Base-by-base conservation (phyloP, 2,888 invertebrate species). In the Nymphalis polychloros region DNA sequence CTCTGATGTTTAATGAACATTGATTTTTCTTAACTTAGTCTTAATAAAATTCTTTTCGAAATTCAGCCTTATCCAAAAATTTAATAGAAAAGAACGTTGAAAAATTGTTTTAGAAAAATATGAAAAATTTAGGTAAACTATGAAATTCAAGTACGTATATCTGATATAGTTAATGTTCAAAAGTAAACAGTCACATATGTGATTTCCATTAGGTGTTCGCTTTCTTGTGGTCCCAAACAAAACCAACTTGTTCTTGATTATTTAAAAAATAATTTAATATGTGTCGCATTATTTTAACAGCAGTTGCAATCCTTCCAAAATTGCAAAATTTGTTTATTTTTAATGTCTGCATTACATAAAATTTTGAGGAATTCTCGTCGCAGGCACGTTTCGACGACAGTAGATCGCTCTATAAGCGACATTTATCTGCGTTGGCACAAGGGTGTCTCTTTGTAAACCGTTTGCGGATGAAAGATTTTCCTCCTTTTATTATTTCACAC, bases 401-500 rank as follows among this genome's bases (percentile, higher is more conserved):
- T 80, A 80, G 85, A 86, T 88, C 84, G 83, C 81, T 85, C 84
- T 83, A 84, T 82, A 84, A 79, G 81, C 82, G 86, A 86, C 85
- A 88, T 89, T 89, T 86, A 88, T 89, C 86, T 86, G 84, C 77
- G 75, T 78, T 75, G 69, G 76, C 69, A 68, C 63, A 57, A 77
- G 81, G 84, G 84, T 83, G 85, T 83, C 85, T 84, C 87, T 88
- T 88, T 87, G 86, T 86, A 84, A 88, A 88, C 84, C 86, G 85
- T 85, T 88, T 85, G 85, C 79, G 85, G 82, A 82, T 85, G 86
- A 88, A 87, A 88, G 85, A 85, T 88, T 87, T 88, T 84, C 81
- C 83, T 85, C 83, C 79, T 88, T 86, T 86, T 88, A 89, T 89
- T 88, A 88, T 90, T 87, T 88, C 84, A 87, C 84, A 86, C 84